Evolutionary conservation across 2,797 vertebrate species (phyloP).

Genomic region (Crocidura indochinensis): DNA sequence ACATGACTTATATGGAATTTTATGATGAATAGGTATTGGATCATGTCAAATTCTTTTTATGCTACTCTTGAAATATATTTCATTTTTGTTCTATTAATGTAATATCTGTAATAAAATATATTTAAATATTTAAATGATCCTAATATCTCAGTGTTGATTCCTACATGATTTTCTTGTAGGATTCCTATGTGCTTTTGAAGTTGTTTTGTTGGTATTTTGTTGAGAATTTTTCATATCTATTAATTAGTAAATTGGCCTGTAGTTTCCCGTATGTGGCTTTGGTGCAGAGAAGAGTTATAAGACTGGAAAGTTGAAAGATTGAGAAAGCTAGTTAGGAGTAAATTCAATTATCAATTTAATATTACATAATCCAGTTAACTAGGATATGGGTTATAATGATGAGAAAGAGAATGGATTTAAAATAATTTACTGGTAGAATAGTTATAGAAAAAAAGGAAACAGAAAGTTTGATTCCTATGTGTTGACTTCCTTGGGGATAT

Average conservation of each 20-base stretch:
- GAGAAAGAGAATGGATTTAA: too few relatives aligned
- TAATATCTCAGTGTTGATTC: neutral
- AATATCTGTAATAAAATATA: neutral
- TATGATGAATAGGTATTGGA: neutral
- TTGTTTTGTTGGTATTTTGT: neutral
- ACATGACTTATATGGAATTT: neutral
- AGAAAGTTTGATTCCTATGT: too few relatives aligned
- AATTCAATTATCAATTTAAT: too few relatives aligned
- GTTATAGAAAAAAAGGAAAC: too few relatives aligned
- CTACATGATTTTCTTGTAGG: neutral
- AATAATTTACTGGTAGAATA: too few relatives aligned
- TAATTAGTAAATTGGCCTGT: conserved; percentile 1
- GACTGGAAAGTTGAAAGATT: too few relatives aligned
- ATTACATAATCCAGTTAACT: too few relatives aligned
- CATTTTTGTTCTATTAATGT: neutral
- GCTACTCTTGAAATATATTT: neutral
- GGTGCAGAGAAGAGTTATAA: neutral
- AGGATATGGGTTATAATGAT: too few relatives aligned
- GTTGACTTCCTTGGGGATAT: too few relatives aligned
- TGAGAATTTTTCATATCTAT: neutral
- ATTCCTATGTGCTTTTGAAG: conserved; percentile 11
- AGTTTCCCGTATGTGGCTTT: neutral
- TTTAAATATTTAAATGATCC: neutral
- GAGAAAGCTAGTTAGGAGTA: too few relatives aligned
- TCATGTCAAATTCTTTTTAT: conserved; percentile 2